These are phyloP conservation scores for Alauda arvensis DNA, from an alignment of 2,797 vertebrate genomes.

Conservation along the genomic window DNA sequence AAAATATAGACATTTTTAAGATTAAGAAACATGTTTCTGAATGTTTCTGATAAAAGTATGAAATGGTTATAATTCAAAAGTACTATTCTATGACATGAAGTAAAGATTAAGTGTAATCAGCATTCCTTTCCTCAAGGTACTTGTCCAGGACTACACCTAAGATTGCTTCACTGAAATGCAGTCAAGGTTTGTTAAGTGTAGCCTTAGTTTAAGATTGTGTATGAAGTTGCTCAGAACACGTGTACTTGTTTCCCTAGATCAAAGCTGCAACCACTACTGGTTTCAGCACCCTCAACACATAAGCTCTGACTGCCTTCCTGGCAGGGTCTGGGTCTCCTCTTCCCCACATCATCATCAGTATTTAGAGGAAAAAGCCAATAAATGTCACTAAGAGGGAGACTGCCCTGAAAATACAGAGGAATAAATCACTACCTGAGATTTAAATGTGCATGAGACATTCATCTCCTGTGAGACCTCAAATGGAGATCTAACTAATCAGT, in stretches of 20 bases:
- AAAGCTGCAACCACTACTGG: background rate
- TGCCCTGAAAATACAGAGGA: background rate
- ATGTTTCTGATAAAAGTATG: background rate
- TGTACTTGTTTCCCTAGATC: fast-evolving
- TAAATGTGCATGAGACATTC: background rate
- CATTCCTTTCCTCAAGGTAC: background rate
- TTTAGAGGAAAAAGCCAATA: background rate
- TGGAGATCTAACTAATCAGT: conserved; percentile 1
- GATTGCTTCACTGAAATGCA: background rate
- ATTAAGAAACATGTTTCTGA: background rate
- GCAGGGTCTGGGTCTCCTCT: background rate
- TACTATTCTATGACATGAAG: background rate
- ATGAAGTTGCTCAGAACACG: background rate
- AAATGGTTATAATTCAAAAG: background rate
- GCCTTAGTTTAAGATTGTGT: background rate
- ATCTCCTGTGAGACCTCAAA: background rate
- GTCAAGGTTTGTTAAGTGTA: background rate
- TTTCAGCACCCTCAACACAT: background rate
- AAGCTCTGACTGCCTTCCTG: background rate
- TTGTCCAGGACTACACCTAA: background rate
- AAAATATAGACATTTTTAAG: background rate
- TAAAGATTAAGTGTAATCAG: background rate
- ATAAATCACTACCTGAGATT: background rate
- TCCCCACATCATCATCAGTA: background rate
- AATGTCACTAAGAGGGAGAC: background rate